phyloP scores from a whole-genome alignment of 1,140 invertebrate species.

The Neoseiulus cucumeris region DNA sequence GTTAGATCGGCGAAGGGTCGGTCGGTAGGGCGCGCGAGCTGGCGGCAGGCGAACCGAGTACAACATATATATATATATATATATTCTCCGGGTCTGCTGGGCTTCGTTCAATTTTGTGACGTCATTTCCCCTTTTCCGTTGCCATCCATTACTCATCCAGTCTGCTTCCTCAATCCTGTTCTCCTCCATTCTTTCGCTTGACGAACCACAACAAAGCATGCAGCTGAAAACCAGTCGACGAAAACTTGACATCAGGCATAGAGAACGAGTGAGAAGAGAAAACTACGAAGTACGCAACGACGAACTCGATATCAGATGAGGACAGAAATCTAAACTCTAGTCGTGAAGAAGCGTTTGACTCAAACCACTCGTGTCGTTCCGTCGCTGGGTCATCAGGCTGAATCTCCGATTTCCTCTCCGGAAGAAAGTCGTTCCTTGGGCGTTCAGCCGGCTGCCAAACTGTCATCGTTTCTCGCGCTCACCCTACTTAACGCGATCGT shows the following conservation, averaged over 20 bases:
- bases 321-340: background rate
- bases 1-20: background rate
- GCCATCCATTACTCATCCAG: constrained; percentile 6
- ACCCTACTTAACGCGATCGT: too few relatives aligned
- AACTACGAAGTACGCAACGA: background rate
- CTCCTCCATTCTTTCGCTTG: background rate
- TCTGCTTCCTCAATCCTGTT: background rate
- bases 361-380: too few relatives aligned
- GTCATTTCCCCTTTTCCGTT: background rate
- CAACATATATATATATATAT: background rate
- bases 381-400: too few relatives aligned
- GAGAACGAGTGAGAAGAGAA: background rate
- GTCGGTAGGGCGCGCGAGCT: too few relatives aligned
- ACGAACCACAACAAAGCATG: background rate
- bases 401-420: too few relatives aligned
- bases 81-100: too few relatives aligned
- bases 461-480: too few relatives aligned
- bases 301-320: background rate
- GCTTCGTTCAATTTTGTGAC: constrained; percentile 9
- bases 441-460: too few relatives aligned
- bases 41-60: background rate
- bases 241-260: background rate
- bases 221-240: background rate
- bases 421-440: too few relatives aligned
- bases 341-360: background rate